Evolutionary conservation across 2,888 invertebrate genomes (phyloP), one percentile per base, ranked within the genome.

Genomic region (Stenodera caucasica): DNA sequence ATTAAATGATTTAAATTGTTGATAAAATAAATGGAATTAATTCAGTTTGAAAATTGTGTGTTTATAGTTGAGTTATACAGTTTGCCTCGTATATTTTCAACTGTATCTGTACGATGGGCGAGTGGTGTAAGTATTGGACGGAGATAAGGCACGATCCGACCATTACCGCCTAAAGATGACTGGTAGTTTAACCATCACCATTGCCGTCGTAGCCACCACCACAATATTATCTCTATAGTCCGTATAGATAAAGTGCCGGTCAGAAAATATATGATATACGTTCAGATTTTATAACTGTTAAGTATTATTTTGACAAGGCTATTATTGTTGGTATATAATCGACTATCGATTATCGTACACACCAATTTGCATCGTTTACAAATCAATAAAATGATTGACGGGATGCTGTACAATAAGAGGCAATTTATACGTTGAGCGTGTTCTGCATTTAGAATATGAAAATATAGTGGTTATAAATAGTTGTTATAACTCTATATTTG

Each of bases 111-210:
- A 70, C 73, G 70, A 71, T 65, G n/a, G 69, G 74, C 72, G 72
- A 71, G 72, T 71, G 74, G 64, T 74, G 74, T 68, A 70, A 71
- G 72, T 69, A 70, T 71, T 45, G 68, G 70, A 60, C 57, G 60
- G 70, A 76, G 78, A 78, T 78, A 78, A 77, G 75, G 77, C 78
- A 78, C 78, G 78, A 74, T 74, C 70, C 69, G 67, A 66, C 77
- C 75, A 76, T 78, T 77, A 76, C 69, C 11, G 45, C 66, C 56
- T 62, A 60, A 70, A 74, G 77, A 75, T 75, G 74, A 75, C 73
- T 75, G 69, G 74, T 72, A 70, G 73, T 72, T 73, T 70, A 63
- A 56, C 59, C 63, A 67, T 49, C 65, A 33, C 12, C 15, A 40
- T 9, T 18, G 8, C 2, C 15, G 8, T 3, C 29, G 7, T 7